These are phyloP conservation scores for Peribatodes rhomboidaria DNA, from an alignment of 2,888 invertebrate species.

Conservation along the genomic window DNA sequence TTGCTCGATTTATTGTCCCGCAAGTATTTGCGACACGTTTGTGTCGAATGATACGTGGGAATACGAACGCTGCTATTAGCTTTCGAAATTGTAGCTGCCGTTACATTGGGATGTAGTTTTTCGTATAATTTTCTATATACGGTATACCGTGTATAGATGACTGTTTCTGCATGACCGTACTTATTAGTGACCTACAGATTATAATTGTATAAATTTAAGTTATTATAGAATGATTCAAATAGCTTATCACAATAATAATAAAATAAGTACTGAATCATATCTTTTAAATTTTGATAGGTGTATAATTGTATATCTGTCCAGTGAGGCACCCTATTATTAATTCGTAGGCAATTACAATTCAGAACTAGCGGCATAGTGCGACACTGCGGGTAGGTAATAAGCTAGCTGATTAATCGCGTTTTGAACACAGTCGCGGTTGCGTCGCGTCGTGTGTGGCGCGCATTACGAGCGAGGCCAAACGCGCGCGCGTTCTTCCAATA, in stretches of 20 bases:
- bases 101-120: too few relatives aligned
- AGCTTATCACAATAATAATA: too few relatives aligned
- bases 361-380: slow-evolving; percentile 22
- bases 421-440: slow-evolving; percentile 10
- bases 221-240: too few relatives aligned
- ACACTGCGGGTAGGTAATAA: slow-evolving; percentile 14
- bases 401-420: slow-evolving; percentile 20
- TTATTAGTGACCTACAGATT: too few relatives aligned
- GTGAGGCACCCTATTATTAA: slow-evolving; percentile 29
- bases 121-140: too few relatives aligned
- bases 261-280: too few relatives aligned
- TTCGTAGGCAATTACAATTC: slow-evolving; percentile 32
- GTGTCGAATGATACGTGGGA: slow-evolving; percentile 4
- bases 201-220: too few relatives aligned
- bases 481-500: not conserved
- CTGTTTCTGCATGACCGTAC: too few relatives aligned
- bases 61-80: not conserved
- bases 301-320: slow-evolving; percentile 15
- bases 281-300: slow-evolving; percentile 27
- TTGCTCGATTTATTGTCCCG: slow-evolving; percentile 25
- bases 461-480: slow-evolving; percentile 6
- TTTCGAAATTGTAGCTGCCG: not conserved
- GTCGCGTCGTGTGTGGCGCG: slow-evolving; percentile 29
- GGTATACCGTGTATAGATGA: too few relatives aligned
- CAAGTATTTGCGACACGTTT: slow-evolving; percentile 18